A percentile compares a stretch with the other conserved stretches of the same genome.
These are phyloP conservation scores for Tokudaia muenninki DNA, from an alignment of 2,797 vertebrate species.

Conservation along the genomic window DNA sequence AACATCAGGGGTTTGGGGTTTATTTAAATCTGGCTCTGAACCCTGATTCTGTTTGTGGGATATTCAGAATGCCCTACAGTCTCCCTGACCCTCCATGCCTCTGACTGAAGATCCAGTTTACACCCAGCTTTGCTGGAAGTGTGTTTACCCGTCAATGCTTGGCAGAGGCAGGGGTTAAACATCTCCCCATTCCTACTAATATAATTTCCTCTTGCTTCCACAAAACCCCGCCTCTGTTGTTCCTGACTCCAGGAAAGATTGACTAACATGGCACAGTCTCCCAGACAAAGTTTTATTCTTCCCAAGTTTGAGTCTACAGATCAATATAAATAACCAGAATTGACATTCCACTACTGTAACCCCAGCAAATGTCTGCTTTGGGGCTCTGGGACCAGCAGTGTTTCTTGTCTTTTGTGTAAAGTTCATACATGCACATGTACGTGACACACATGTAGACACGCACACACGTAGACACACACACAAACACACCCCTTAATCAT, in stretches of 20 bases:
- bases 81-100: rapidly evolving
- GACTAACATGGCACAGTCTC: background rate
- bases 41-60: background rate
- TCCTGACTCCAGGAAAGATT: background rate
- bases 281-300: conserved; percentile 7
- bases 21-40: background rate
- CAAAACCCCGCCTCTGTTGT: background rate
- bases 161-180: background rate
- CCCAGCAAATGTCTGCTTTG: background rate
- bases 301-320: background rate
- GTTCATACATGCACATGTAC: background rate
- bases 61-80: rapidly evolving
- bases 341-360: background rate
- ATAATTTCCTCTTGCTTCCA: background rate
- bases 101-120: background rate
- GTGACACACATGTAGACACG: background rate
- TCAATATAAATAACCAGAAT: background rate
- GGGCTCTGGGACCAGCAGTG: background rate
- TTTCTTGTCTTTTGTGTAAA: background rate
- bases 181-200: background rate
- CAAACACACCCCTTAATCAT: background rate
- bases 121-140: background rate
- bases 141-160: background rate
- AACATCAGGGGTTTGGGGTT: background rate
- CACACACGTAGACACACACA: background rate